Base-by-base conservation (phyloP, 2,797 vertebrate species). In the Eulemur albifrons region DNA sequence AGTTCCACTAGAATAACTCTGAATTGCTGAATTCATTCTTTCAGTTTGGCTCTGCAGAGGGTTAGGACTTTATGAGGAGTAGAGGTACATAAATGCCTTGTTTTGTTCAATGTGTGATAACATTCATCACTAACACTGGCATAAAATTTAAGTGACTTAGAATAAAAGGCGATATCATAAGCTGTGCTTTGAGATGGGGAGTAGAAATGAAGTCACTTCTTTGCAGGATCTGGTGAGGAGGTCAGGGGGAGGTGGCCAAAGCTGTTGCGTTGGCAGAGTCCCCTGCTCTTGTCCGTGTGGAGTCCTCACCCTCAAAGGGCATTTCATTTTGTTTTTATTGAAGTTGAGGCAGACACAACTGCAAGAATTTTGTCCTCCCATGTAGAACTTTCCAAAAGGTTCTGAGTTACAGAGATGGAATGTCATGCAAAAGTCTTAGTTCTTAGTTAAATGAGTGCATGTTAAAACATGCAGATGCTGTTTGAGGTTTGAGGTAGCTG, bases 291-390 rank as follows among this genome's bases (percentile, higher is more conserved):
- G 23, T 72, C 30, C 59, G 70, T 69, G 20, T 65, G 32, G 63
- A 75, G 14, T 63, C 57, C n/a, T 95, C 14, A 40, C 11, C 21
- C 35, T 65, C 20, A 27, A 1, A 23, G n/a, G 27, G 43, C 57
- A 30, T 90, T 95, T 88, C 87, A 18, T 93, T 90, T 52, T 92
- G 32, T 48, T 87, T 86, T 80, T 73, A 27, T 25, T 94, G 67
- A 90, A 38, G 21, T 32, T 57, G 61, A 92, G 61, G 57, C 61
- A 63, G 32, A 86, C 9, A 7, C 43, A 13, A 57, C 52, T 79
- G 45, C 35, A 45, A 73, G 13, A 76, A 92, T 73, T 32, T 21
- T 82, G 32, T 45, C n/a, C 69, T 76, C 35, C 38, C 8, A 5
- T 21, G 1, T 18, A 75, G 48, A 95, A 18, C 11, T 67, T 81